Evolutionary conservation across 1,140 invertebrate genomes (phyloP), one percentile per base, ranked within the genome.

Genomic region (Drosophila setifemur): DNA sequence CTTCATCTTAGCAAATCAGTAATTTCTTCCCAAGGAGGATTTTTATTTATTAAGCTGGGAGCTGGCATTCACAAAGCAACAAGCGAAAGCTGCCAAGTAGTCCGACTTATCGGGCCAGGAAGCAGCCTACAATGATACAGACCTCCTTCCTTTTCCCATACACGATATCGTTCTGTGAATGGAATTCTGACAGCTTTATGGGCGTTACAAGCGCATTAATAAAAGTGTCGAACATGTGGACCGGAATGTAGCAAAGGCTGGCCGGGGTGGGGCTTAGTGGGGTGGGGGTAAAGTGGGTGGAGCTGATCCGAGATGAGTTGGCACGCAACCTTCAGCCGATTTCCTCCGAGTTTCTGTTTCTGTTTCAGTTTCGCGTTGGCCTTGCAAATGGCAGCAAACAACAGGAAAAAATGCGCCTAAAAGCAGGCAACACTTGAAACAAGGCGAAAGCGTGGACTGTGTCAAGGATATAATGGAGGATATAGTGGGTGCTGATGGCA

Each of bases 151-250:
- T 33, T 33, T 28, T 2, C 52, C 40, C 23, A 7, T 12, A 33
- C 52, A 48, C 63, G 70, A 83, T 73, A 66, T 52, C 81, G 53
- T 83, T 37, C 68, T 61, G 44, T 79, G 79, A 85, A 85, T 85
- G 79, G 74, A 85, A 85, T 85, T 85, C 81, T 73, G 74, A 85
- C 78, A 83, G 78, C 70, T 70, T 57, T 50, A 43, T 63, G 61
- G 66, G 79, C 81, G 73, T 69, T 77, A 83, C 73, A 76, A 77
- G 77, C 77, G 54, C 79, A 85, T 85, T 85, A 85, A 85, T 85
- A 86, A 85, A 85, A 85, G 71, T 86, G 79, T 85, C 79, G 79
- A 85, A 85, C 70, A 74, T 67, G 74, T 47, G 58, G 39, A 14
- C 29, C 50, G 49, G 44, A 45, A 40, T 18, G 19, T 9, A 28